Evolutionary conservation across 2,113 vertebrate genomes (phyloP), one percentile per base, ranked within the genome.

Genomic region (Alectura lathami): DNA sequence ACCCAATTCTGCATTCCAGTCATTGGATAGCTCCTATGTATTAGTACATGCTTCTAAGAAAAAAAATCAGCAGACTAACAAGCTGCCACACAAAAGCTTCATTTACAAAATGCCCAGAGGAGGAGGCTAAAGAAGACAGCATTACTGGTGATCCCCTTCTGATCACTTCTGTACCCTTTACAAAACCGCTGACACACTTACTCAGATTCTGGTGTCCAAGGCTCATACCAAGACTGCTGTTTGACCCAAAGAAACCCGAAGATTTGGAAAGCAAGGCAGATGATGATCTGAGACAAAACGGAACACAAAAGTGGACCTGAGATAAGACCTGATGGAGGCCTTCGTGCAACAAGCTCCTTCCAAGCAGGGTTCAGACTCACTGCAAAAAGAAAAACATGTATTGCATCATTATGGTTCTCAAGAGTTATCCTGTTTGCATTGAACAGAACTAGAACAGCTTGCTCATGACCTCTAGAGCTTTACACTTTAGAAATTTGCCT

Each of bases 341-440:
- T 98, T 26, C 96, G 98, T 3, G 99, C 96, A 77, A 99, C 99
- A 42, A 99, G 98, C 79, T 99, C 99, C 87, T 98, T 98, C 99
- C 99, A 99, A 5, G 99, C 99, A 57, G 99, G 98, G 89, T 99
- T 99, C 96, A 99, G 98, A 98, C 99, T 99, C 99, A 99, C 99
- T 99, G 94, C 53, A 68, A 76, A 83, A 60, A 81, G 73, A 91
- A 53, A 73, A 36, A 64, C 21, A 78, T 18, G 51, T 16, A 22
- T 62, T 72, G 47, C 32, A 82, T 94, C 74, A 64, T 74, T 62
- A 75, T 29, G 63, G 88, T 82, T 95, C 92, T 69, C 63, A 66
- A 84, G n/a, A 79, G 21, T 27, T 62, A 69, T 8, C 22, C 89
- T 69, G 45, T 53, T 69, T 20, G 27, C 29, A 83, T 83, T 91